Evolutionary conservation across 2,888 invertebrate species (phyloP), one percentile per base, ranked within the genome.

Genomic region (Noctua fimbriata): DNA sequence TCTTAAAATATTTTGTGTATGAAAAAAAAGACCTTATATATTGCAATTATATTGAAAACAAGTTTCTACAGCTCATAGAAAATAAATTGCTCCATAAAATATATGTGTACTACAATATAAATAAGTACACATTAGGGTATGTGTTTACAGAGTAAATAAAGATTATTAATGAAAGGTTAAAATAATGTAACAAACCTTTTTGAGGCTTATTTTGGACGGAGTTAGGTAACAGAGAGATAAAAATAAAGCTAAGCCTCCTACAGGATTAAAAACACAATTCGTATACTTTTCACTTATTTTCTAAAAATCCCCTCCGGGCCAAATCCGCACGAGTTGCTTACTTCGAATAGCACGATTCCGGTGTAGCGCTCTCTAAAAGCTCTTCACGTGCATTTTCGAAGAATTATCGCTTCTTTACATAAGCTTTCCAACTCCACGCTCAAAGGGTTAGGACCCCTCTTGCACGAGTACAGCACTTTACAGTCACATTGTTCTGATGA

Each of bases 181-280:
- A 76, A 65, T 80, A 78, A 74, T 67, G 21, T 28, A 77, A 76
- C 69, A 82, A 72, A 79, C 78, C 66, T 66, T 82, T 76, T 63
- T 47, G 70, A 86, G 78, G 66, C 65, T 74, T 78, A 76, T 73
- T 78, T 78, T 88, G 83, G 87, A 85, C 87, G 88, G 88, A 88
- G 70, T 67, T 71, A 69, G 69, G 66, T 79, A 73, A 73, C 72
- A 79, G 67, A 77, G 41, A 72, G 47, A 70, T 69, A 79, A 83
- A 82, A 86, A 79, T 77, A 77, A 47, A 77, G 58, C 52, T 75
- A 70, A 86, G 70, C 84, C 76, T 78, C 32, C 52, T 41, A 65
- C 52, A 67, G 81, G 75, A 73, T 81, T 75, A 71, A 79, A 78
- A 79, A 85, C 65, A 79, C 70, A 82, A 79, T 49, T 88, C 83